These are phyloP conservation scores for Ormia ochracea DNA, from an alignment of 2,888 invertebrate species.

Conservation along the genomic window DNA sequence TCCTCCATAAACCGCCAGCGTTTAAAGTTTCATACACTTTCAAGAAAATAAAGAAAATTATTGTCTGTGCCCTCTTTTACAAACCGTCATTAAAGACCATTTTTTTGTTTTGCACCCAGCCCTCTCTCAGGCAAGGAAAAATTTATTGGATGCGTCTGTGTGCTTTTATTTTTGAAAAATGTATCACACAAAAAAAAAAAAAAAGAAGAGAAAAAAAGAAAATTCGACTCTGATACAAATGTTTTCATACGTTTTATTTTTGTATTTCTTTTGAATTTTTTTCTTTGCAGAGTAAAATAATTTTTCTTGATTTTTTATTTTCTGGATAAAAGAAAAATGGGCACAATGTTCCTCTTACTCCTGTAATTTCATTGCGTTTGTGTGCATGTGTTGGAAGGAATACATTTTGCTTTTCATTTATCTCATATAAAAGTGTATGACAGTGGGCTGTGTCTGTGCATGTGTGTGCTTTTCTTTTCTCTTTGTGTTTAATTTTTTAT, in stretches of 20 bases:
- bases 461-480: not conserved
- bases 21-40: conserved; percentile 8
- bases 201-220: not conserved
- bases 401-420: conserved; percentile 11
- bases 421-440: not conserved
- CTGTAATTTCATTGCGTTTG: conserved; percentile 1
- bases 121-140: not conserved
- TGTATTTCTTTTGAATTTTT: not conserved
- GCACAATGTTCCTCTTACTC: conserved; percentile 41
- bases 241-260: not conserved
- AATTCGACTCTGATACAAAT: conserved; percentile 9
- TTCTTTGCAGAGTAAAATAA: conserved; percentile 21
- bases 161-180: not conserved
- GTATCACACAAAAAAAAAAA: too few species aligned
- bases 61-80: not conserved
- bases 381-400: not conserved
- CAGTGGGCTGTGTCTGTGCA: not conserved
- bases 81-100: not conserved
- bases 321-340: conserved; percentile 48
- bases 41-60: conserved; percentile 32
- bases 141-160: not conserved
- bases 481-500: not conserved
- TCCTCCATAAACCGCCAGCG: conserved; percentile 30
- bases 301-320: conserved; percentile 46
- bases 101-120: not conserved